phyloP scores from a whole-genome alignment of 92 coral and sea anemone genomes.

The Palythoa caribaeorum region DNA sequence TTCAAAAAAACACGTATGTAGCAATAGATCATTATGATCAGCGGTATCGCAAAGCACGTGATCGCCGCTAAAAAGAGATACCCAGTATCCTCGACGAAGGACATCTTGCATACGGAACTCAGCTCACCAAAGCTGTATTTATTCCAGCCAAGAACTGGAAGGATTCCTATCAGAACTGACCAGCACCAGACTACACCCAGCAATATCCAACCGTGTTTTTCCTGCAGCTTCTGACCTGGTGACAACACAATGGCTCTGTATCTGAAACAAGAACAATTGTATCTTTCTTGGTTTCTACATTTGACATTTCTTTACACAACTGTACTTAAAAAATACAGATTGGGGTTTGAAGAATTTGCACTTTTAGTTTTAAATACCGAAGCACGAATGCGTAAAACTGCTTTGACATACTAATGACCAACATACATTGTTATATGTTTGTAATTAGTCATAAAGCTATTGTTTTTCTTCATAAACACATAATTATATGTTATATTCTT shows the following conservation, averaged over 20 bases:
- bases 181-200: conserved; percentile 83
- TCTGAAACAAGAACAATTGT: conserved; percentile 41
- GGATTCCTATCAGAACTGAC: conserved; percentile 75
- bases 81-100: conserved; percentile 77
- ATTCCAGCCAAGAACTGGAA: conserved; percentile 93
- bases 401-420: no score
- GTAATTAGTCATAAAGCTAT: no score
- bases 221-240: conserved; percentile 82
- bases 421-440: no score
- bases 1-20: conserved; percentile 84
- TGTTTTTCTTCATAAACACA: no score
- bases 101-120: conserved; percentile 86
- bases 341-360: no score
- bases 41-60: conserved; percentile 84
- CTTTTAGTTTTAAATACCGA: no score
- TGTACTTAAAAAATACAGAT: no score
- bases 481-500: no score
- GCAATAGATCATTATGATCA: conserved; percentile 85
- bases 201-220: conserved; percentile 78
- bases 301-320: no score
- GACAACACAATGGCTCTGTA: conserved; percentile 94
- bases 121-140: conserved; percentile 70
- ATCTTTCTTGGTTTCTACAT: not conserved
- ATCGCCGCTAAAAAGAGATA: conserved; percentile 80
- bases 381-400: no score